These are phyloP conservation scores for Alfaro cultratus DNA, from an alignment of 2,797 vertebrate species.

Conservation along the genomic window DNA sequence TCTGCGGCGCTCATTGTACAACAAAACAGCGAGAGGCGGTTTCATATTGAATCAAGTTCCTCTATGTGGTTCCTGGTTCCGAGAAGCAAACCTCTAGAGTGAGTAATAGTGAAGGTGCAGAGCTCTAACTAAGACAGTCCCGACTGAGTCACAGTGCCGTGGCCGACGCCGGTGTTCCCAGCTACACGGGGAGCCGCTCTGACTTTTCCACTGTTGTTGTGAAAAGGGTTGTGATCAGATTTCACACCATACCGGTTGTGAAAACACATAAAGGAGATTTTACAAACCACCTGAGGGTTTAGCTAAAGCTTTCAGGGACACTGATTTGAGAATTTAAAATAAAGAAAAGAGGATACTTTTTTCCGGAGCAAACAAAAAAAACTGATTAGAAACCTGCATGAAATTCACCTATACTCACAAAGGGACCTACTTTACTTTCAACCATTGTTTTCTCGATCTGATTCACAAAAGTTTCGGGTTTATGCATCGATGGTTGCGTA, in stretches of 20 bases:
- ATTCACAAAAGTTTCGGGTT: conserved; percentile 62
- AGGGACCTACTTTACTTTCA: conserved; percentile 27
- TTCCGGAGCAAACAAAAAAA: neutral
- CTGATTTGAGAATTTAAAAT: neutral
- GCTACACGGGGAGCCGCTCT: conserved; percentile 22
- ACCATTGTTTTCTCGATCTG: conserved; percentile 49
- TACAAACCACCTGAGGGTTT: neutral
- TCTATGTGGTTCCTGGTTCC: conserved; percentile 82
- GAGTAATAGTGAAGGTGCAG: conserved; percentile 83
- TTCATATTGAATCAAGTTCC: conserved; percentile 87
- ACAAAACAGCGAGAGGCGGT: conserved; percentile 69
- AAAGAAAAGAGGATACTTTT: neutral
- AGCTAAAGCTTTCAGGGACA: neutral
- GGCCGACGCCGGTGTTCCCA: conserved; percentile 48
- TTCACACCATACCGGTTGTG: neutral
- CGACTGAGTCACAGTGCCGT: conserved; percentile 70
- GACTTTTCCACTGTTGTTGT: conserved; percentile 51
- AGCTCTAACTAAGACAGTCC: conserved; percentile 69
- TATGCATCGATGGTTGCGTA: conserved; percentile 56
- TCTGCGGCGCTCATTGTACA: conserved; percentile 54
- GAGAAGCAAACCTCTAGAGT: conserved; percentile 78
- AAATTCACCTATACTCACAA: conserved; percentile 24
- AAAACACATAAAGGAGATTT: neutral
- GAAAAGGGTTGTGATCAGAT: neutral
- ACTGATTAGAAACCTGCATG: neutral